Conservation (phyloP, 2,888 invertebrate species). For the Tanypteryx hageni region DNA sequence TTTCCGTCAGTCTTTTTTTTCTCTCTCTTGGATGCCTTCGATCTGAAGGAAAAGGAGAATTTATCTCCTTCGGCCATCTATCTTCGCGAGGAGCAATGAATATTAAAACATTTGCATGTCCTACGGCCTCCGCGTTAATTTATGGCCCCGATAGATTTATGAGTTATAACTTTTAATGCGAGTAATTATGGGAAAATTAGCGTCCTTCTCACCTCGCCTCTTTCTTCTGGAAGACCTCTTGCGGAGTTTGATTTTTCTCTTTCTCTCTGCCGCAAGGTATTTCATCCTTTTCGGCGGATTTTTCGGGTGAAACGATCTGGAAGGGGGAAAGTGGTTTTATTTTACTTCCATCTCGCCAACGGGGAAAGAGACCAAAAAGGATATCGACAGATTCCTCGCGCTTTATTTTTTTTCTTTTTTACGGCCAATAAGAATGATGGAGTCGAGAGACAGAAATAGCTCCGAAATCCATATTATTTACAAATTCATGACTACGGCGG, state of each 20-base stretch:
- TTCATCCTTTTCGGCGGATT: too few species aligned
- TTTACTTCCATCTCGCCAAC: background rate
- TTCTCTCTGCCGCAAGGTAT: background rate
- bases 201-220: background rate
- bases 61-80: background rate
- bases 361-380: background rate
- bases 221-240: background rate
- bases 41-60: background rate
- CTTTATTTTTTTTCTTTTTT: background rate
- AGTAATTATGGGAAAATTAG: slow-evolving; percentile 44
- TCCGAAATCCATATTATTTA: slow-evolving; percentile 40
- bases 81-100: slow-evolving; percentile 12
- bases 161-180: slow-evolving; percentile 45
- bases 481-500: slow-evolving; percentile 40
- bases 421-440: slow-evolving; percentile 45
- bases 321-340: background rate
- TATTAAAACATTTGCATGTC: slow-evolving; percentile 51
- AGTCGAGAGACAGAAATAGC: background rate
- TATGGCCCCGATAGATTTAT: slow-evolving; percentile 46
- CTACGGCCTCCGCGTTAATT: background rate
- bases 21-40: slow-evolving; percentile 18
- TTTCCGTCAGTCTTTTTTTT: background rate
- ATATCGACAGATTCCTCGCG: slow-evolving; percentile 37
- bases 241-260: background rate
- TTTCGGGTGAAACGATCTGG: too few species aligned